phyloP scores from a whole-genome alignment of 2,113 vertebrate genomes.

The Uria lomvia region DNA sequence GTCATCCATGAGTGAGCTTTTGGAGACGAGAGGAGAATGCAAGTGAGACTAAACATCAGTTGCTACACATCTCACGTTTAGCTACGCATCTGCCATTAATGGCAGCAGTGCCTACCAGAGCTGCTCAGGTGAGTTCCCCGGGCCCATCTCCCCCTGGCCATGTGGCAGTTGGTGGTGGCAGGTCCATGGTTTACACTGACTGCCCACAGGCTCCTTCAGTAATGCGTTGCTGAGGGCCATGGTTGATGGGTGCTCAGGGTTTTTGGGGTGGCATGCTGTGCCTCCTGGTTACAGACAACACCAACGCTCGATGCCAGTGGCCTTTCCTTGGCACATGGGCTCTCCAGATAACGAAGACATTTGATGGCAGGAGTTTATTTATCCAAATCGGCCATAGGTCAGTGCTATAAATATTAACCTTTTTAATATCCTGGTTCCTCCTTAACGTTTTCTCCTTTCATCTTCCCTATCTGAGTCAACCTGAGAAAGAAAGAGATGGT shows the following conservation, averaged over 20 bases:
- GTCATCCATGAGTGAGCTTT: background rate
- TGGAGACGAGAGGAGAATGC: background rate
- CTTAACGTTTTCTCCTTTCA: background rate
- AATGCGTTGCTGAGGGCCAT: background rate
- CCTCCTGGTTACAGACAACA: background rate
- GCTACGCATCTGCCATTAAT: background rate
- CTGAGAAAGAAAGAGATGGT: background rate
- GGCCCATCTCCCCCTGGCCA: accelerated
- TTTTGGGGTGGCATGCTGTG: background rate
- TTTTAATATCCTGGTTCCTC: background rate
- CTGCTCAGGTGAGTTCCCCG: background rate
- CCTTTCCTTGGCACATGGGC: background rate
- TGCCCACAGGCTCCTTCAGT: background rate
- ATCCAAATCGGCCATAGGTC: background rate
- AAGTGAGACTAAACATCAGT: background rate
- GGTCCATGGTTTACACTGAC: accelerated
- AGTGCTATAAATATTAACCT: background rate
- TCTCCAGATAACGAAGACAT: background rate
- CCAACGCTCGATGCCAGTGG: background rate
- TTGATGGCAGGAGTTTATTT: background rate
- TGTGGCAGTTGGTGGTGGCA: background rate
- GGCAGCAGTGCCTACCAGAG: background rate
- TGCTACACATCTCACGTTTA: background rate
- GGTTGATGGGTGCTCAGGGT: background rate
- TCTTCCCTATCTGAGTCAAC: background rate